Base-by-base conservation (phyloP, 92 coral and sea anemone species). In the Zoanthus gigantus region DNA sequence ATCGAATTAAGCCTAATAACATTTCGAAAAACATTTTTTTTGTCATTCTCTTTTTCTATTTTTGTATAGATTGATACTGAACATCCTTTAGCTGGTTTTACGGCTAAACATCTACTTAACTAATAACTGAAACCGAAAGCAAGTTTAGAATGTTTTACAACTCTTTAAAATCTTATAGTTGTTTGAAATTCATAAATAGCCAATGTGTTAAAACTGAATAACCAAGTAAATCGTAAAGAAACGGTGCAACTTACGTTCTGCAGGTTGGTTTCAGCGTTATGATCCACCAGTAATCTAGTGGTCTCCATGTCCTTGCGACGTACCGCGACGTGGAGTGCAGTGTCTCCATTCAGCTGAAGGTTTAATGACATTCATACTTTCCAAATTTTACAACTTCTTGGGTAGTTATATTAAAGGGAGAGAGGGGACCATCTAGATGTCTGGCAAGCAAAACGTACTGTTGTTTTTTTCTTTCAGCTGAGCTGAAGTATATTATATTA, bases 301-400 rank as follows among this genome's bases (percentile, higher is more conserved):
- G 88, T 91, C 66, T 92, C 99, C n/a, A 92, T 83, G 69, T 92
- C 95, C 65, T 86, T 85, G 46, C 89, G 82, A 7, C 94, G 94
- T 16, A 90, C 94, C 13, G 99, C 99, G 48, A 91, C 78, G 67
- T 97, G 99, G 32, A 97, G 92, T 0, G 94, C 94, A 9, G 93
- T 90, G 56, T 97, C 98, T 7, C 99, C 99, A 63, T 96, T 92
- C 77, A 72, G 86, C 97, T 97, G 82, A 31, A 47, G 79, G 9
- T 76, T 30, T 71, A 23, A 5, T 15, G 50, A 76, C 50, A 17
- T n/a, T 58, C 16, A 9, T 18, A n/a, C 9, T 66, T n/a, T n/a
- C 5, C 34, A 6, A 17, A 66, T 66, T 5, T 29, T 66, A n/a
- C 34, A 2, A 29, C 7, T 0, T 6, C n/a, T 67, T 23, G 3